A percentile compares a stretch with the other conserved stretches of the same genome.
phyloP scores from a whole-genome alignment of 2,888 invertebrate species.

The Antheraea yamamai region DNA sequence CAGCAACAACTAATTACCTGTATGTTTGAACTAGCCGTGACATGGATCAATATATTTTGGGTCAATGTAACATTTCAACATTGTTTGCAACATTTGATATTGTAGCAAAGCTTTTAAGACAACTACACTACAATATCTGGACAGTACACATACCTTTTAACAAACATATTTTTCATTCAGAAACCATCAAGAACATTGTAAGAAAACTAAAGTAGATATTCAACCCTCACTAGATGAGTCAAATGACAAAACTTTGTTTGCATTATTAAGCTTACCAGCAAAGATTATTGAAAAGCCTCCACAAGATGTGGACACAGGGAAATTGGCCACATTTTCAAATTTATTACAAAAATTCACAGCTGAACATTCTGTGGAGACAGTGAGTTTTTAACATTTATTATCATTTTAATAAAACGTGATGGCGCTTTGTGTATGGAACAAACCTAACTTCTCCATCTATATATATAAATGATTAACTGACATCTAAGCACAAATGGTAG shows the following conservation, averaged over 20 bases:
- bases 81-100: no score
- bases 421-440: no score
- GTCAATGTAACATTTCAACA: no score
- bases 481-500: no score
- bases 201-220: slow-evolving; percentile 57
- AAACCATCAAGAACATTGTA: slow-evolving; percentile 51
- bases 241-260: slow-evolving; percentile 82
- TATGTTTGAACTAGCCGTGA: no score
- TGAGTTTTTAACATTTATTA: slow-evolving; percentile 44
- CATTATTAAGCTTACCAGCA: slow-evolving; percentile 71
- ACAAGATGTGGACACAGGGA: slow-evolving; percentile 59
- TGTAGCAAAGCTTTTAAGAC: no score
- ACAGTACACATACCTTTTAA: neutral
- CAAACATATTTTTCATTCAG: slow-evolving; percentile 40
- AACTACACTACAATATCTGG: neutral
- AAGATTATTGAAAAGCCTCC: slow-evolving; percentile 57
- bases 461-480: no score
- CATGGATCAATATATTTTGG: no score
- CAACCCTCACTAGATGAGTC: slow-evolving; percentile 68
- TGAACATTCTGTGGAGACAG: slow-evolving; percentile 68
- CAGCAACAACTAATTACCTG: no score
- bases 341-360: slow-evolving; percentile 74
- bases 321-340: slow-evolving; percentile 74
- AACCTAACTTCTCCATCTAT: no score
- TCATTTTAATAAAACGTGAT: no score